These are phyloP conservation scores for Eulacestoma nigropectus DNA, from an alignment of 2,113 vertebrate species.

Conservation along the genomic window DNA sequence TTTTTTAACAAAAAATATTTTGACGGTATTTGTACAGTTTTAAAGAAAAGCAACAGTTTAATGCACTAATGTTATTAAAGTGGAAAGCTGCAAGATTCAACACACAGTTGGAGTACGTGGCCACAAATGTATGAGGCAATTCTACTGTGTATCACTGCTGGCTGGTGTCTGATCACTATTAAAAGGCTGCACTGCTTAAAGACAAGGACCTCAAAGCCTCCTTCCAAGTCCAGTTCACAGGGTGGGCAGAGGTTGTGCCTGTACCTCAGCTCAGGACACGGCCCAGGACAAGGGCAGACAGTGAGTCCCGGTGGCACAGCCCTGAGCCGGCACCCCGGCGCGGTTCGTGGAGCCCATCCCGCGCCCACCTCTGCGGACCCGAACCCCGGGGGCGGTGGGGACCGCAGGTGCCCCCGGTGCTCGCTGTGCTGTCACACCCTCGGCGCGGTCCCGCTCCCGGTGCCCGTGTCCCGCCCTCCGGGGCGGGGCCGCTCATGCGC, in stretches of 20 bases:
- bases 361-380: background rate
- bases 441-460: background rate
- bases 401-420: background rate
- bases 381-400: background rate
- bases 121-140: accelerated
- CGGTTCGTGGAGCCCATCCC: background rate
- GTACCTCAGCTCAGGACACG: background rate
- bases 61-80: background rate
- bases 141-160: accelerated
- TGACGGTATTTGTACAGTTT: background rate
- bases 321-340: background rate
- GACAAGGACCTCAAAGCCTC: too few relatives aligned
- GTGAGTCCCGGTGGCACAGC: background rate
- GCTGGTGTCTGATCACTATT: background rate
- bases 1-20: background rate
- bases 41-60: background rate
- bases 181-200: background rate
- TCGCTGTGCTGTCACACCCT: accelerated
- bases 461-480: background rate
- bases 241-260: accelerated
- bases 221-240: accelerated
- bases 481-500: background rate
- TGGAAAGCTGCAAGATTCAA: background rate
- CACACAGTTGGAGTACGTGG: accelerated
- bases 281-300: accelerated